A percentile compares a stretch with the other conserved stretches of the same genome.
These are phyloP conservation scores for Platysteira castanea DNA, from an alignment of 2,113 vertebrate species.

Conservation along the genomic window DNA sequence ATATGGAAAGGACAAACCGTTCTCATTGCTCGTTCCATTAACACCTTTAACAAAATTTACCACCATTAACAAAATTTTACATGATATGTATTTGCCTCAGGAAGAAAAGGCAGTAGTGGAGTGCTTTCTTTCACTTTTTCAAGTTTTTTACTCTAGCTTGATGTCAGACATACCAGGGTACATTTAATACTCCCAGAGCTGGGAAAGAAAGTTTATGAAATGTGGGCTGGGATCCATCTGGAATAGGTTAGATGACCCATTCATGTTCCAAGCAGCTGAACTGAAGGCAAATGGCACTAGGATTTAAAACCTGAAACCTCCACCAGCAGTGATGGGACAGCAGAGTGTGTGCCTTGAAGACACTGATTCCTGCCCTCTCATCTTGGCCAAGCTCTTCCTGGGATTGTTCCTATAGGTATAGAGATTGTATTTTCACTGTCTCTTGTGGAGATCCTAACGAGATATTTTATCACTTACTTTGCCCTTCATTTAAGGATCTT, in stretches of 20 bases:
- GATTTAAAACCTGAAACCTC: neutral
- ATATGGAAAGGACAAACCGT: neutral
- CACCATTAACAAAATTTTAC: neutral
- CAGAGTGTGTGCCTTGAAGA: neutral
- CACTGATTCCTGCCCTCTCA: neutral
- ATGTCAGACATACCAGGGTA: neutral
- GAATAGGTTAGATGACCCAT: neutral
- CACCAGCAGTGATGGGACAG: neutral
- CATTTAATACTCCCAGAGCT: neutral
- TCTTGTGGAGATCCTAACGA: neutral
- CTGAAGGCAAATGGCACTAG: neutral
- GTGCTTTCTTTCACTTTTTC: neutral
- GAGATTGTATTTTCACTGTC: neutral
- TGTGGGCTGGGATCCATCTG: neutral
- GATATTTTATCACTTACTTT: neutral
- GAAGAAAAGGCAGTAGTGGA: neutral
- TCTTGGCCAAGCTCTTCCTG: neutral
- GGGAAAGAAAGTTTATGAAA: neutral
- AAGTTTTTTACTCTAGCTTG: neutral
- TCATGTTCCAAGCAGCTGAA: neutral
- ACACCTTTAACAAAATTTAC: neutral
- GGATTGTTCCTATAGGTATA: neutral
- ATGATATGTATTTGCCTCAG: neutral
- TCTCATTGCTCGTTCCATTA: neutral
- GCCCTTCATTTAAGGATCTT: neutral